Base-by-base conservation (phyloP, 1,140 invertebrate species). In the Drusus annulatus region DNA sequence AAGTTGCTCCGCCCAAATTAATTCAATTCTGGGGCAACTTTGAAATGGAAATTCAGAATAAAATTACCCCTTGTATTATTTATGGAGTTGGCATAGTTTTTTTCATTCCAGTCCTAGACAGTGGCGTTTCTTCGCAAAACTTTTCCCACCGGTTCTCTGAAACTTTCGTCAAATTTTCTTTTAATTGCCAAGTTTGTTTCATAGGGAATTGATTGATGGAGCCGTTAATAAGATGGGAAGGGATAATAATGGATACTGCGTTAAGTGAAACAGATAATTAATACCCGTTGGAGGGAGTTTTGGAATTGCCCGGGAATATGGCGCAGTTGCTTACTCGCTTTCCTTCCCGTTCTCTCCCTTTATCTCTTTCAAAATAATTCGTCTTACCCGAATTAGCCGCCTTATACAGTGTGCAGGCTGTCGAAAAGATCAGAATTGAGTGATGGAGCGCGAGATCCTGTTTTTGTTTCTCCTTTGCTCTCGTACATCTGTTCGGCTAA, bases 1-100 rank as follows among this genome's bases (percentile, higher is more conserved):
- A 71, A 71, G 52, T 50, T 71, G 2, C 56, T 36, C 16, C 63
- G 63, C 63, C 28, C 25, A 52, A 71, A 71, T 71, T 45, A 71
- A 71, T 71, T 71, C 68, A 71, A 71, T 71, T 71, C 68, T 28
- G 45, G 50, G 17, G 68, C 68, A 52, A 71, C 68, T 71, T 71
- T 71, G 50, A 71, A 52, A 71, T 71, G 68, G 68, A 71, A 71
- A 71, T 71, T 71, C 68, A 52, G 68, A 71, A 71, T 50, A 71
- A 71, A 71, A 71, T 71, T 71, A 71, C 50, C 68, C 50, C 28
- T 51, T 71, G 68, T 71, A 51, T 71, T 71, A 71, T 71, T 71
- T 71, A 71, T 71, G 50, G 45, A 52, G 45, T 71, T 16, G 15
- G 31, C 62, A 65, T 71, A 71, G 68, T 71, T 71, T 71, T 52